phyloP scores from a whole-genome alignment of 2,888 invertebrate genomes.

The Andrena marginata region DNA sequence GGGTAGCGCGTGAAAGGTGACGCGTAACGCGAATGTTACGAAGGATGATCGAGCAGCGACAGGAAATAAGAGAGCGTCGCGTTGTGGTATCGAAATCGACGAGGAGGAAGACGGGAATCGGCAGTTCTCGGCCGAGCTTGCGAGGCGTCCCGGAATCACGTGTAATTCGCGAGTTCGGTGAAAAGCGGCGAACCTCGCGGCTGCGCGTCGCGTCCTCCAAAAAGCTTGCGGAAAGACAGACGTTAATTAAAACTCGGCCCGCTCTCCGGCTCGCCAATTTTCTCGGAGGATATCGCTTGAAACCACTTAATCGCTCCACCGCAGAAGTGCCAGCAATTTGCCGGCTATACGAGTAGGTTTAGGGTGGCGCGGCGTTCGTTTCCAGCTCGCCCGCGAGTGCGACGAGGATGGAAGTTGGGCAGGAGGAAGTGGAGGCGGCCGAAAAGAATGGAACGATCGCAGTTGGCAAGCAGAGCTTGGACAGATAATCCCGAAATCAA shows the following conservation, averaged over 20 bases:
- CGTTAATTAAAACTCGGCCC: constrained; percentile 72
- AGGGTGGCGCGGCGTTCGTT: constrained; percentile 30
- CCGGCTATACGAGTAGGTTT: constrained; percentile 75
- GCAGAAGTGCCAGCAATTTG: constrained; percentile 83
- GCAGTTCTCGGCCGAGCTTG: no score
- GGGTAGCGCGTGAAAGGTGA: not conserved
- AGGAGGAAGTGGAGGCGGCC: constrained; percentile 57
- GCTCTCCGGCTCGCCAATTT: constrained; percentile 68
- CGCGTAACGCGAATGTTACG: not conserved
- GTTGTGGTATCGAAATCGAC: no score
- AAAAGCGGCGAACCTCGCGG: not conserved
- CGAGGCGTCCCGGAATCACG: not conserved
- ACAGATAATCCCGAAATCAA: constrained; percentile 77
- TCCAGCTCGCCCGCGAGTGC: constrained; percentile 67
- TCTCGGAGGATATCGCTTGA: constrained; percentile 78
- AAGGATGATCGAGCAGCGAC: no score
- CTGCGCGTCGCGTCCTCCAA: constrained; percentile 14
- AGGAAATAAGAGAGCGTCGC: no score
- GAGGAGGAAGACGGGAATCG: no score
- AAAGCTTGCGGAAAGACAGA: constrained; percentile 61
- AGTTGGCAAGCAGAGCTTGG: constrained; percentile 79
- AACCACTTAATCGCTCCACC: constrained; percentile 82
- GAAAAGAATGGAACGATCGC: constrained; percentile 76
- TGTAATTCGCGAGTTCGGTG: not conserved
- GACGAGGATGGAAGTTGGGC: constrained; percentile 23